Evolutionary conservation across 2,888 invertebrate species (phyloP), one percentile per base, ranked within the genome.

Genomic region (Erebia aethiops): DNA sequence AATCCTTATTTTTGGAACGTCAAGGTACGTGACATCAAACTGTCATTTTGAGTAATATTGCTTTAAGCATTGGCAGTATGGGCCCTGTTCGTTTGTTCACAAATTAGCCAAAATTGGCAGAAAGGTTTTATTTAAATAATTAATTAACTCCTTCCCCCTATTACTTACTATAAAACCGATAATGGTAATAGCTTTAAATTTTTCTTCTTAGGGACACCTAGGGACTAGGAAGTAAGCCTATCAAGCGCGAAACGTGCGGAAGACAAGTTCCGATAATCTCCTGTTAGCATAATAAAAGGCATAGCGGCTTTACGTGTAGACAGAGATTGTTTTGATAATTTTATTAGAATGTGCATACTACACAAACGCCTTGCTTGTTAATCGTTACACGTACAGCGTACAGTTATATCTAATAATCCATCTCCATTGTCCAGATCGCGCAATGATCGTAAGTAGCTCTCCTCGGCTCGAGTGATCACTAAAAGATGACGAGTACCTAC

Each of bases 331-430:
- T 58, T 46, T 35, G 58, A 67, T 58, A 67, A 57, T 67, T 26
- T 35, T 35, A 35, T 35, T 35, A 35, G 7, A 35, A 35, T 62
- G 46, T 14, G 57, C 66, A 57, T 16, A 35, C 16, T 49, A 67
- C 35, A 41, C 41, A 67, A 67, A 67, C 67, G 43, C 60, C 61
- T 61, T 26, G 49, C 67, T 14, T 52, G 51, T 67, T 56, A 65
- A 72, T 89, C 86, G 87, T 90, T 87, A 87, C 84, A 84, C 83
- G 82, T 84, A 77, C 79, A 77, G 76, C 79, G 79, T 84, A 88
- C 87, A 84, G 87, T 86, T 89, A 87, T 79, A 83, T 83, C 79
- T 85, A 85, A 87, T 84, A 83, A 85, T 81, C 79, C 73, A 79
- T 79, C 81, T 77, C 74, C 65, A 81, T 79, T 84, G 82, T 81